These are phyloP conservation scores for Athalia cordata DNA, from an alignment of 2,888 invertebrate species.

Conservation along the genomic window DNA sequence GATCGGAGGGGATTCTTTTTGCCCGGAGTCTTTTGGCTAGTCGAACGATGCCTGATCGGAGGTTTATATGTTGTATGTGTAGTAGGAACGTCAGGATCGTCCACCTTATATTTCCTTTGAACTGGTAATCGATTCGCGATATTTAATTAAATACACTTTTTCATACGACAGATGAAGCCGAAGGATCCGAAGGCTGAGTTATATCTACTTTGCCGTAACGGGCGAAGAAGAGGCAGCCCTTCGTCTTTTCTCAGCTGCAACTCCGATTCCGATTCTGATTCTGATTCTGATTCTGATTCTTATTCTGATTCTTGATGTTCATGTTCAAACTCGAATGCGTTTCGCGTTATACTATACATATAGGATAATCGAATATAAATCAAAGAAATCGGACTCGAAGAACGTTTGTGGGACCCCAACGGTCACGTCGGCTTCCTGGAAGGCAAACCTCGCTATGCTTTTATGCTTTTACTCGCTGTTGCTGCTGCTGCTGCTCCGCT, in stretches of 20 bases:
- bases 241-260: background rate
- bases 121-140: conserved; percentile 50
- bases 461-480: too few relatives aligned
- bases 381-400: conserved; percentile 49
- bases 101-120: too few relatives aligned
- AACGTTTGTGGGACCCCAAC: conserved; percentile 8
- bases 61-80: background rate
- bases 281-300: background rate
- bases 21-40: conserved; percentile 64
- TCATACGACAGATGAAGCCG: conserved; percentile 50
- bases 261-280: background rate
- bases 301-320: too few relatives aligned
- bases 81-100: conserved; percentile 11
- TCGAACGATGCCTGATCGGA: conserved; percentile 21
- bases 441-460: conserved; percentile 57
- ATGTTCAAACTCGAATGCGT: too few relatives aligned
- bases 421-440: conserved; percentile 66
- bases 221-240: too few relatives aligned
- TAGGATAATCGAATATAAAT: conserved; percentile 49
- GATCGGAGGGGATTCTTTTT: conserved; percentile 58
- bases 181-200: conserved; percentile 12
- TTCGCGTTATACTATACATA: too few relatives aligned
- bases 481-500: too few relatives aligned
- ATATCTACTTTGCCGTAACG: background rate
- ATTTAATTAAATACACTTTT: conserved; percentile 70